Evolutionary conservation across 2,888 invertebrate genomes (phyloP), one percentile per base, ranked within the genome.

Genomic region (Drosophila atripex): DNA sequence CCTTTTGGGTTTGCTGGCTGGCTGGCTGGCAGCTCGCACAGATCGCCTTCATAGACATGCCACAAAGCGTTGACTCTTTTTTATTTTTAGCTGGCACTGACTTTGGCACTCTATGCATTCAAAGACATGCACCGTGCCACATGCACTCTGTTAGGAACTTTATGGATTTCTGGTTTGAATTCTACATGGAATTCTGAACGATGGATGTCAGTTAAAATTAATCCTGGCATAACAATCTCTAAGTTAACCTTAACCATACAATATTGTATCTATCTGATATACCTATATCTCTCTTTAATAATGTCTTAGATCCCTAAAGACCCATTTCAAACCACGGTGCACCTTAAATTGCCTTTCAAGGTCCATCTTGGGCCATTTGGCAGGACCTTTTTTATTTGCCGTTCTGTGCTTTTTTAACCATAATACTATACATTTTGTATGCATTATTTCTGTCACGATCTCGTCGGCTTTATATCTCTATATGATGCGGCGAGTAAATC

Each of bases 391-490:
- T 55, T 54, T 38, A 18, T 45, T 41, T 35, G 21, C 32, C 21
- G 45, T 51, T 76, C 55, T 74, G 55, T 45, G 57, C 56, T 72
- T 71, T 69, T 75, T 77, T 73, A 71, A 75, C 84, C 72, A 71
- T 86, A 85, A 88, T 85, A 80, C 80, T 80, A 88, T 80, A 86
- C 75, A 85, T 86, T 88, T 84, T 78, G 73, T 82, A 83, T 85
- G 89, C 88, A 87, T 87, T 89, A 87, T 85, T 87, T 83, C 88
- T 87, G 89, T 88, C 88, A 89, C 88, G 89, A 88, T 88, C 87
- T 89, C 63, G 83, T 82, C 80, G 76, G 68, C 69, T 75, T 89
- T 82, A 89, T 89, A 79, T 85, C 88, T 88, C 80, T 73, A 89
- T 88, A 86, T 73, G 74, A 72, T 72, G 59, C 56, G 52, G 32